Evolutionary conservation across 2,113 vertebrate species (phyloP), one percentile per base, ranked within the genome.

Genomic region (Rhodinocichla rosea): DNA sequence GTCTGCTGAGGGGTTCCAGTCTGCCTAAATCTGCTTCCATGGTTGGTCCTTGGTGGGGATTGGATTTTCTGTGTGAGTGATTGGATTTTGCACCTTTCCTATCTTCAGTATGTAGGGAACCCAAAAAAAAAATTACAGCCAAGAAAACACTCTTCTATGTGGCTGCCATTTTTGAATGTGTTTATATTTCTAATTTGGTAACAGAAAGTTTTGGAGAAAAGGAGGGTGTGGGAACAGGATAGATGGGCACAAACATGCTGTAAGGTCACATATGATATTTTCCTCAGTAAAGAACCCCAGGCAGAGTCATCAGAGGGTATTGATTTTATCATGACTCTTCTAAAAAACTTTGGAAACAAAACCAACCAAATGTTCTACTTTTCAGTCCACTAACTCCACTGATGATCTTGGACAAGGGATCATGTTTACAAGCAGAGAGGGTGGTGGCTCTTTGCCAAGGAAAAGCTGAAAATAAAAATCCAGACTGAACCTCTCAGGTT

Each of bases 21-120:
- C 37, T 62, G n/a, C 35, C 56, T 44, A 83, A 77, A 67, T 20
- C 21, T 21, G 3, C 17, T 35, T 13, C 3, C 0, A 0, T 24
- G 30, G 6, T 8, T 2, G 0, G 13, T 55, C 56, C 44, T 30
- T 37, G 32, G 24, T 44, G 22, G 50, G 50, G 12, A 24, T 14
- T 26, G 8, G 19, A 55, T 56, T 82, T 84, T 28, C n/a, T 85
- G 5, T 68, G 27, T 2, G 49, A 73, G 11, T 55, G 28, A 77
- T n/a, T 26, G 42, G 22, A 40, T 60, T 79, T 85, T 73, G 32
- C n/a, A 76, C 4, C 27, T 84, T 47, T 32, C 0, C 0, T 63
- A 28, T 50, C 16, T 86, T 77, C 10, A 33, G 5, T n/a, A 33
- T 6, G 18, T 27, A 30, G 32, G 15, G 8, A 57, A 30, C 16